Base-by-base conservation (phyloP, 2,797 vertebrate species). In the Epinephelus malabaricus region DNA sequence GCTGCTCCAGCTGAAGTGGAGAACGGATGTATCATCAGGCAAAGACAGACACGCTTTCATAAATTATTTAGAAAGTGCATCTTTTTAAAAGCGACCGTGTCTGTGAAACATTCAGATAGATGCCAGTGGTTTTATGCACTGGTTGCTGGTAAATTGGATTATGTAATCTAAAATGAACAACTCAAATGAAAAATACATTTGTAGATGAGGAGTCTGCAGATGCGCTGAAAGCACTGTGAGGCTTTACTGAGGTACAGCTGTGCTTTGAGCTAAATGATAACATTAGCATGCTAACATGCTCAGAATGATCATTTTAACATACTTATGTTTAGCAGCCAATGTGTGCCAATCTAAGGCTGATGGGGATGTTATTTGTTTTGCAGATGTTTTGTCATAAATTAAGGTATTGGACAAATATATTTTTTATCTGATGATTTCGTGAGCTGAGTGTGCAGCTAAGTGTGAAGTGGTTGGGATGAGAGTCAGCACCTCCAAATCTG, bases 21-120 rank as follows among this genome's bases (percentile, higher is more conserved):
- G 45, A 78, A 68, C 30, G 47, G 34, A 76, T 25, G 38, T 40
- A 45, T 46, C 6, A 55, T 25, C 0, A 3, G 3, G 38, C 19
- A 72, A 30, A 55, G 55, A 69, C 19, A 68, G 54, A 53, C 27
- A 43, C 3, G 13, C 2, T 62, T 63, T 76, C 18, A 76, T 69
- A 17, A 58, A 86, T 82, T 62, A 64, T 70, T 75, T 46, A 83
- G 46, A 56, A 70, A 18, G 15, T 64, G 19, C 19, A 68, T 67
- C 19, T 23, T 69, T 43, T 86, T 70, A 71, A 64, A 34, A 75
- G 25, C 8, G n/a, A 23, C 55, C 21, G 15, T n/a, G 53, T 49
- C 62, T 51, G 43, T 50, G 53, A 73, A 77, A 82, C 59, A 45
- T 74, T 71, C 49, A 65, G 18, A 60, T 65, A 65, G 19, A 67